Percentiles rank a stretch among this genome's conserved stretches.
These are phyloP conservation scores for Trichacis sp. DNA, from an alignment of 2,888 invertebrate species.

Conservation along the genomic window DNA sequence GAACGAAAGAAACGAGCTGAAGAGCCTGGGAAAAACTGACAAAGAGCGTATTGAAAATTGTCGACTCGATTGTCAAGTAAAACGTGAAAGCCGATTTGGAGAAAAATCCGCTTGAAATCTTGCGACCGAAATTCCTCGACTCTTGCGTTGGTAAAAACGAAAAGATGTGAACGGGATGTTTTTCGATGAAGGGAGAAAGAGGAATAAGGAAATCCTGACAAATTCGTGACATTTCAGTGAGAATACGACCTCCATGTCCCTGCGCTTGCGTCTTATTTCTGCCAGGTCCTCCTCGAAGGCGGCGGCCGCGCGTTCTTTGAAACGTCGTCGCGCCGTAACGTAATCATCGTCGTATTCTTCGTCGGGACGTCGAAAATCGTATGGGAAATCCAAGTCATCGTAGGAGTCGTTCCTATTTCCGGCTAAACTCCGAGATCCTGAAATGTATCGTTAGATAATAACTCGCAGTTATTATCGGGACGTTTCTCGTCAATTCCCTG, in stretches of 20 bases:
- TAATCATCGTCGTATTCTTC: slow-evolving; percentile 58
- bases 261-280: slow-evolving; percentile 61
- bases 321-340: slow-evolving; percentile 54
- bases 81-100: too few species aligned
- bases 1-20: too few species aligned
- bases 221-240: background rate
- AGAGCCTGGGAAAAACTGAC: too few species aligned
- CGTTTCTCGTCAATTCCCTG: too few species aligned
- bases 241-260: slow-evolving; percentile 61
- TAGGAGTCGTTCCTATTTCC: slow-evolving; percentile 52
- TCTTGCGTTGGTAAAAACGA: too few species aligned
- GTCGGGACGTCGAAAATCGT: slow-evolving; percentile 50
- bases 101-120: too few species aligned
- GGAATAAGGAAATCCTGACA: slow-evolving; percentile 2
- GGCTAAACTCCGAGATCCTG: slow-evolving; percentile 60
- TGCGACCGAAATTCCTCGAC: too few species aligned
- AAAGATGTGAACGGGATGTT: too few species aligned
- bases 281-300: slow-evolving; percentile 66
- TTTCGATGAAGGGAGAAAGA: background rate
- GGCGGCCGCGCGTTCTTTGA: slow-evolving; percentile 61
- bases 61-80: too few species aligned
- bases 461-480: too few species aligned
- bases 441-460: slow-evolving; percentile 43
- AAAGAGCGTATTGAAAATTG: too few species aligned
- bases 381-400: slow-evolving; percentile 57